These are phyloP conservation scores for Choristoneura fumiferana DNA, from an alignment of 1,140 invertebrate genomes.

Conservation along the genomic window DNA sequence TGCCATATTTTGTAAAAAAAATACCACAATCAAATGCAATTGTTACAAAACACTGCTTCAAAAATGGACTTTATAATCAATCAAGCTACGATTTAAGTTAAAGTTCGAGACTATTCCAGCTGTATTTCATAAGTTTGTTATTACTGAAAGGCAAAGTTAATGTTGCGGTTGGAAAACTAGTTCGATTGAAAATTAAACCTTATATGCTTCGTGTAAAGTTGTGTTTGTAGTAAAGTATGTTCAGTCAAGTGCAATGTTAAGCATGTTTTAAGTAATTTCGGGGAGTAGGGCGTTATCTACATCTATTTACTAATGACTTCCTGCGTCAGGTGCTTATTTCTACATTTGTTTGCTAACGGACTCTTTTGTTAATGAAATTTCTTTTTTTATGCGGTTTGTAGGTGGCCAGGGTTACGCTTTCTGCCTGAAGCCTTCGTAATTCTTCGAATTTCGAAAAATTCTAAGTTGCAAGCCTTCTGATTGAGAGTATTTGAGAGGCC, in stretches of 20 bases:
- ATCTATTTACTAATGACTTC: constrained; percentile 77
- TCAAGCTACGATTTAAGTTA: not conserved
- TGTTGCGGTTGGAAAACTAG: not conserved
- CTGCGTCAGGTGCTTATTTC: constrained; percentile 61
- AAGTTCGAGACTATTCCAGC: not conserved
- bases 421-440: too few relatives aligned
- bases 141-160: not conserved
- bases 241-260: constrained; percentile 18
- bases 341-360: constrained; percentile 20
- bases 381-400: not conserved
- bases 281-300: constrained; percentile 65
- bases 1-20: constrained; percentile 5
- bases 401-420: too few relatives aligned
- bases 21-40: not conserved
- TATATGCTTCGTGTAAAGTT: constrained; percentile 22
- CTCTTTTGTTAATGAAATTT: constrained; percentile 15
- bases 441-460: too few relatives aligned
- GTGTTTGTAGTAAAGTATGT: not conserved
- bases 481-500: too few relatives aligned
- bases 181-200: constrained; percentile 27
- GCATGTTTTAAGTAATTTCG: constrained; percentile 51
- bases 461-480: too few relatives aligned
- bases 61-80: not conserved
- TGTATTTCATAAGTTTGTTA: constrained; percentile 1
- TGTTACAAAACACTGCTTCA: not conserved